A percentile compares a stretch with the other conserved stretches of the same genome.
These are phyloP conservation scores for Heliconius hewitsoni DNA, from an alignment of 1,140 invertebrate genomes.

Conservation along the genomic window DNA sequence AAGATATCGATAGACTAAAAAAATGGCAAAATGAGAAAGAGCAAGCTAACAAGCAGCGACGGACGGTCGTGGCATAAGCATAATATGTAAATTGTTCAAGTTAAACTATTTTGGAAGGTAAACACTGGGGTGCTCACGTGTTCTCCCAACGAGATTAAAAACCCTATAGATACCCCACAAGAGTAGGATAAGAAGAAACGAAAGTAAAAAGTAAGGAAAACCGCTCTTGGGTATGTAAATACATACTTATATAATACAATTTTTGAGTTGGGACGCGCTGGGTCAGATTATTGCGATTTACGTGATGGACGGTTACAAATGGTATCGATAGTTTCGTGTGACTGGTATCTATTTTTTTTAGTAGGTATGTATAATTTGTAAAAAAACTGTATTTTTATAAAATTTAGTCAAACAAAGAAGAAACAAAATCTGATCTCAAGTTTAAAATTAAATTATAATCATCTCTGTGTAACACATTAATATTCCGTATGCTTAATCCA, in stretches of 20 bases:
- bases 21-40: slow-evolving; percentile 47
- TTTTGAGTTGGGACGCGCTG: slow-evolving; percentile 64
- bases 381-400: background rate
- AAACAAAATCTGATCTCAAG: background rate
- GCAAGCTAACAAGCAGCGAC: slow-evolving; percentile 67
- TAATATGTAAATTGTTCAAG: slow-evolving; percentile 79
- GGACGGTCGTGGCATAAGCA: slow-evolving; percentile 75
- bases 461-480: background rate
- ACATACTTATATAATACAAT: slow-evolving; percentile 61
- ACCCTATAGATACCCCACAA: slow-evolving; percentile 44
- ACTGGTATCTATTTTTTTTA: background rate
- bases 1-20: too few relatives aligned
- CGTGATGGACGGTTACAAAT: slow-evolving; percentile 35
- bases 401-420: too few relatives aligned
- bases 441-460: background rate
- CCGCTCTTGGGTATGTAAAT: slow-evolving; percentile 77
- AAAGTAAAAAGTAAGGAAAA: slow-evolving; percentile 73
- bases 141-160: slow-evolving; percentile 77
- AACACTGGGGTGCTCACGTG: slow-evolving; percentile 73
- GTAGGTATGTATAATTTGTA: slow-evolving; percentile 6
- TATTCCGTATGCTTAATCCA: slow-evolving; percentile 52
- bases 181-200: slow-evolving; percentile 44
- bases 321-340: slow-evolving; percentile 13
- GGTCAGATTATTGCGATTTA: slow-evolving; percentile 60
- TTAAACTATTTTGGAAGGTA: slow-evolving; percentile 80